Conservation (phyloP, 2,797 vertebrate genomes). For the Myotis findleyi region DNA sequence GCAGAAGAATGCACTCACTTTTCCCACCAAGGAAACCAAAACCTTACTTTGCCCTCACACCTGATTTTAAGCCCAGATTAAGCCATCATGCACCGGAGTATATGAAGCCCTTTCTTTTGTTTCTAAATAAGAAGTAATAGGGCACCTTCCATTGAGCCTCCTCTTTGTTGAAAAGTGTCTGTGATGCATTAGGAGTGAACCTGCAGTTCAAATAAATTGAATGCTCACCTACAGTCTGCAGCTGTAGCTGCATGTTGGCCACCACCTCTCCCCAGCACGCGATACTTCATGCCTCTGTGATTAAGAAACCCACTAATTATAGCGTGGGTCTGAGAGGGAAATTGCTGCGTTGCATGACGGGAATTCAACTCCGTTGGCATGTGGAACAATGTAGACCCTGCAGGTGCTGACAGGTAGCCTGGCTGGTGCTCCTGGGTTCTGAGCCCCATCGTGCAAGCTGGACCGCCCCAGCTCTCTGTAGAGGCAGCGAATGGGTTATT, state of each 20-base stretch:
- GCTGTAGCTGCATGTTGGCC: neutral
- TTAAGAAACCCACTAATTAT: conserved; percentile 66
- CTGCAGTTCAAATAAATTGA: no score
- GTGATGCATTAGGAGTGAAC: neutral
- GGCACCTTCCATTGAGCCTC: neutral
- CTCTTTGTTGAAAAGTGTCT: neutral
- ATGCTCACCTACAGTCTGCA: neutral
- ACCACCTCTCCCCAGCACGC: fast-evolving
- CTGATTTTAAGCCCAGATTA: neutral
- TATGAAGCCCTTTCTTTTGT: neutral
- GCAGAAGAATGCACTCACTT: neutral
- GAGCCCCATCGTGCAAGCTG: neutral
- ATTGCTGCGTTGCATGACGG: neutral
- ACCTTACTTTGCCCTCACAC: neutral
- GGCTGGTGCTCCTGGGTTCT: neutral
- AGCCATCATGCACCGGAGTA: neutral
- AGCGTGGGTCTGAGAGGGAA: neutral
- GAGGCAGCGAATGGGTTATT: neutral
- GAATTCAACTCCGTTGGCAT: neutral
- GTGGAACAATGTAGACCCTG: neutral
- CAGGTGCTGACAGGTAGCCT: neutral
- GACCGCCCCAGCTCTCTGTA: neutral
- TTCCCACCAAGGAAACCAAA: neutral
- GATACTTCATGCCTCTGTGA: neutral
- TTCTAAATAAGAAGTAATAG: neutral